Percentiles rank a stretch among this genome's conserved stretches.
phyloP scores from a whole-genome alignment of 2,888 invertebrate genomes.

The Schrankia costaestrigalis region DNA sequence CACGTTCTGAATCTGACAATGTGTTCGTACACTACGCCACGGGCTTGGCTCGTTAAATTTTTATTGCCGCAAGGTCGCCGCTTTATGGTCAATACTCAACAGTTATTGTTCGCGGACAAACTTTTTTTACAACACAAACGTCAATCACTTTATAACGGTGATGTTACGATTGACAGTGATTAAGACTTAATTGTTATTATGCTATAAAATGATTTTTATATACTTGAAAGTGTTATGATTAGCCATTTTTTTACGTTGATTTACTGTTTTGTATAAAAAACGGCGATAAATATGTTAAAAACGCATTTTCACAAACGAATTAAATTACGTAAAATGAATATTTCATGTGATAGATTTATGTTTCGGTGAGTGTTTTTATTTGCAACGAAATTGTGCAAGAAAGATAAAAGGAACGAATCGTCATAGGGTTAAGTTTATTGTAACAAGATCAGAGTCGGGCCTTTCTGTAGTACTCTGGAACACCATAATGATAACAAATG shows the following conservation, averaged over 20 bases:
- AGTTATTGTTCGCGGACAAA: conserved; percentile 74
- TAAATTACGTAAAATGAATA: conserved; percentile 28
- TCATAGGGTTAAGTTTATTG: conserved; percentile 28
- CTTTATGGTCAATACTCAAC: conserved; percentile 80
- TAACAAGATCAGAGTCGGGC: conserved; percentile 17
- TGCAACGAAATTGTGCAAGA: conserved; percentile 20
- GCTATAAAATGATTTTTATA: conserved; percentile 63
- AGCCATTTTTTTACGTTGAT: conserved; percentile 40
- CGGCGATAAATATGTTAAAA: conserved; percentile 28
- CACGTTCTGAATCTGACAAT: conserved; percentile 70
- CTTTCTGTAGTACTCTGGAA: conserved; percentile 23
- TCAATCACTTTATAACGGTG: conserved; percentile 63
- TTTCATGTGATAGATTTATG: conserved; percentile 37
- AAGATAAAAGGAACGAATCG: conserved; percentile 18
- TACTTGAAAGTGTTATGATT: conserved; percentile 51
- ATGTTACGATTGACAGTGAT: conserved; percentile 74
- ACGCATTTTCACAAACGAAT: conserved; percentile 22
- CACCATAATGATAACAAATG: conserved; percentile 58
- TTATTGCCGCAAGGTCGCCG: conserved; percentile 80
- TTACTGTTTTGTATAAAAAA: conserved; percentile 38
- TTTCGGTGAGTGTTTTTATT: conserved; percentile 25
- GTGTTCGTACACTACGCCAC: conserved; percentile 62
- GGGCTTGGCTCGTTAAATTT: conserved; percentile 78
- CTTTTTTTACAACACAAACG: conserved; percentile 65
- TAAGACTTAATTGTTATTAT: conserved; percentile 71